A percentile compares a stretch with the other conserved stretches of the same genome.
Conservation (phyloP, 2,888 invertebrate genomes). For the Tenthredo notha region DNA sequence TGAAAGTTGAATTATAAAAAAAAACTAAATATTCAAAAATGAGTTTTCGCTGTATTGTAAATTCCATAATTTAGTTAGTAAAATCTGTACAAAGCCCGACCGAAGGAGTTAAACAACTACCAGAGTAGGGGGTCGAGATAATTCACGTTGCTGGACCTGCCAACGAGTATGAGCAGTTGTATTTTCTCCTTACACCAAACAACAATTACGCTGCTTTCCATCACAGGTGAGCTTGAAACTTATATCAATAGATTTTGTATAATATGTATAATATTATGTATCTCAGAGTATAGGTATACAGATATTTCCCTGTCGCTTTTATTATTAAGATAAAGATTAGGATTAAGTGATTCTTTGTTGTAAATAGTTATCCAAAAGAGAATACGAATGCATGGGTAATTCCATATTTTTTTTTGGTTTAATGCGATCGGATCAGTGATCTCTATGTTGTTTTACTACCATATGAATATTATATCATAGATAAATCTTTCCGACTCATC, state of each 20-base stretch:
- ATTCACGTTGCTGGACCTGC: constrained; percentile 17
- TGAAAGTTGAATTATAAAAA: no score
- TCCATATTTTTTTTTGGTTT: no score
- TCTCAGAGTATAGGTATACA: neutral
- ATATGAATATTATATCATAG: neutral
- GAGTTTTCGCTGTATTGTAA: neutral
- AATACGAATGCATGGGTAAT: neutral
- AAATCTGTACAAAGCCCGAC: constrained; percentile 1
- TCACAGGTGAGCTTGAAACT: constrained; percentile 42
- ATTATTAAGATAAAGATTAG: neutral
- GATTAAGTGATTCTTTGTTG: neutral
- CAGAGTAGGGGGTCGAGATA: constrained; percentile 48
- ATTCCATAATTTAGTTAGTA: neutral
- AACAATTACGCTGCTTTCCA: constrained; percentile 35
- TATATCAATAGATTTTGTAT: neutral
- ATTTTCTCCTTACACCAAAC: constrained; percentile 42
- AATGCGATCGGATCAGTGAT: neutral
- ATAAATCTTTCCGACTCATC: neutral
- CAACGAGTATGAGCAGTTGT: constrained; percentile 27
- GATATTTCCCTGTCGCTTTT: neutral
- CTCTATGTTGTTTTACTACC: neutral
- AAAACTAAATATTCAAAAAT: neutral
- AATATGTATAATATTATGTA: neutral
- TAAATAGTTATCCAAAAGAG: neutral
- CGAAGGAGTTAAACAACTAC: neutral